A percentile compares a stretch with the other conserved stretches of the same genome.
Evolutionary conservation across 2,113 vertebrate species (phyloP).

Genomic region (Isurus oxyrinchus): DNA sequence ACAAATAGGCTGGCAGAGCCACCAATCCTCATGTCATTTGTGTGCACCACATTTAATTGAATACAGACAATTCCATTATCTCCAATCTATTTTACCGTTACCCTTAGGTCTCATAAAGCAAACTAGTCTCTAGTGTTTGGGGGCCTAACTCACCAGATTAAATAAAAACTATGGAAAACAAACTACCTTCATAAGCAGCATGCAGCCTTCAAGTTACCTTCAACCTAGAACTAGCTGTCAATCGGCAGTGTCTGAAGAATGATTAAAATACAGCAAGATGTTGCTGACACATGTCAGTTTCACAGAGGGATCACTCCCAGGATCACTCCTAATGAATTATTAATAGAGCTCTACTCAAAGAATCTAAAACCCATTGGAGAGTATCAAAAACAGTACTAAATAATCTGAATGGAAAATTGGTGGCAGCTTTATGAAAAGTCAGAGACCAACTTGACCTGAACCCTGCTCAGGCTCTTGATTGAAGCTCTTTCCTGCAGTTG

Average conservation of each 20-base stretch:
- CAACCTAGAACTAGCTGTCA: neutral
- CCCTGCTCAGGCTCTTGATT: neutral
- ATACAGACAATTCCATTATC: neutral
- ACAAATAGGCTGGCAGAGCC: neutral
- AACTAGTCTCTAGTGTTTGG: neutral
- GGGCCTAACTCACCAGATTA: neutral
- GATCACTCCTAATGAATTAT: neutral
- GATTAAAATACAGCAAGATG: neutral
- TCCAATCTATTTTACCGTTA: neutral
- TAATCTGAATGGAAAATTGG: neutral
- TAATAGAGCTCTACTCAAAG: neutral
- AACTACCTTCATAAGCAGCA: neutral
- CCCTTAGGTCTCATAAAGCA: neutral
- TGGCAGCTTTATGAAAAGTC: neutral
- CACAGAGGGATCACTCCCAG: neutral
- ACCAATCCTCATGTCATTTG: neutral
- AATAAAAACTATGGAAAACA: neutral
- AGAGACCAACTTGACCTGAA: neutral
- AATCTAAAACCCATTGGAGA: neutral
- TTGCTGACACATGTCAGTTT: neutral
- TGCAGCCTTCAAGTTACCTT: neutral
- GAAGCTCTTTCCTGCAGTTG: neutral
- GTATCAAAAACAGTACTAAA: neutral
- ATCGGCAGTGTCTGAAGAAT: neutral
- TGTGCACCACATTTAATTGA: neutral